phyloP scores from a whole-genome alignment of 2,113 vertebrate species.

The Pachyramphus minor region DNA sequence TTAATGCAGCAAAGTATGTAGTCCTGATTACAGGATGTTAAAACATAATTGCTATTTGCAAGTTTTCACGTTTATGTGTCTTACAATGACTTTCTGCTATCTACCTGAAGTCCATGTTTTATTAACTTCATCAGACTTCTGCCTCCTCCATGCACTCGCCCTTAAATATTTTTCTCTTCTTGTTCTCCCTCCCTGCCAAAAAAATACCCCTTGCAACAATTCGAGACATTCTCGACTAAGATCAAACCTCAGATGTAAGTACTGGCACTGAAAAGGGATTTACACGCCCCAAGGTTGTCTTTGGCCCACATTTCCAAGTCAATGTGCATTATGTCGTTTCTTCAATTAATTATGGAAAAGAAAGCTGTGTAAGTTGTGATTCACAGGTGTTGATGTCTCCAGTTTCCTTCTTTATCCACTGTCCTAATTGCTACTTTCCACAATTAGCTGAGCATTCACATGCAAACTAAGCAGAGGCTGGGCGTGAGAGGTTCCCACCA shows the following conservation, averaged over 20 bases:
- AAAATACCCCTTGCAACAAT: neutral
- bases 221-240: neutral
- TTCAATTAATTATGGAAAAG: conserved; percentile 65
- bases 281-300: neutral
- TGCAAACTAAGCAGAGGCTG: conserved; percentile 56
- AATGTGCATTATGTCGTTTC: conserved; percentile 23
- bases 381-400: conserved; percentile 58
- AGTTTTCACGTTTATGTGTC: neutral
- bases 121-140: neutral
- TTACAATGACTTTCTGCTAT: neutral
- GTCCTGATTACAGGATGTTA: neutral
- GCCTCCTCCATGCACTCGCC: neutral
- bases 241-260: neutral
- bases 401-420: conserved; percentile 51
- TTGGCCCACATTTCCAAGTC: neutral
- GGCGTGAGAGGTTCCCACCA: conserved; percentile 50
- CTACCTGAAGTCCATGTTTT: neutral
- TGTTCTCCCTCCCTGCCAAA: neutral
- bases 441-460: conserved; percentile 57
- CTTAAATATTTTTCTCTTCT: neutral
- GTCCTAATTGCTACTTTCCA: conserved; percentile 67
- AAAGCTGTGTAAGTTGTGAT: conserved; percentile 57
- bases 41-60: neutral
- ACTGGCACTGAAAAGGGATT: neutral
- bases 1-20: neutral